A percentile compares a stretch with the other conserved stretches of the same genome.
Conservation (phyloP, 2,888 invertebrate species). For the Andrena flavipes region DNA sequence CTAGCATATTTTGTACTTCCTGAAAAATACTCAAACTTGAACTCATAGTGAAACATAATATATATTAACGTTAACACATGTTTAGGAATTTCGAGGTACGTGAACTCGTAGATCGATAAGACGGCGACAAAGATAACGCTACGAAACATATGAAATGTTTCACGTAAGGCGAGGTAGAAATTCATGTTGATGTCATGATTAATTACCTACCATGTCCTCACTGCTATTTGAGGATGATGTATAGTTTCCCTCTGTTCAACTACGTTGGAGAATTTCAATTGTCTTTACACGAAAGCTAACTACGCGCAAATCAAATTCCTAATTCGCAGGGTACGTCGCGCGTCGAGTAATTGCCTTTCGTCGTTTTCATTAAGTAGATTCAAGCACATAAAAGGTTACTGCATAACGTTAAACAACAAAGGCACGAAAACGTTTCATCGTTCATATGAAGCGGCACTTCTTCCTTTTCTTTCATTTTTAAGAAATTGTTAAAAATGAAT, state of each 20-base stretch:
- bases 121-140: background rate
- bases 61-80: no score
- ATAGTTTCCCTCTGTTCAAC: background rate
- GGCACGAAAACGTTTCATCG: no score
- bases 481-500: no score
- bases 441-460: no score
- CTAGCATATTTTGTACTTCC: no score
- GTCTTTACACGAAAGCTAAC: slow-evolving; percentile 1
- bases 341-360: background rate
- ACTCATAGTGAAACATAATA: no score
- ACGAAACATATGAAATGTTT: background rate
- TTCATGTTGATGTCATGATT: background rate
- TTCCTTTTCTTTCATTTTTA: no score
- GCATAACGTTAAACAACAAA: no score
- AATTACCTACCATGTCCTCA: background rate
- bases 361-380: no score
- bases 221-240: slow-evolving; percentile 1
- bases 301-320: background rate
- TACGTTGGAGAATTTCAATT: background rate
- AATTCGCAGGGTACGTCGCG: background rate
- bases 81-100: background rate
- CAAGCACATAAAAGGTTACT: no score
- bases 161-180: background rate
- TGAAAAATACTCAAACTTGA: no score
- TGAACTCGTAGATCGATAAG: background rate